Evolutionary conservation across 2,113 vertebrate genomes (phyloP), one percentile per base, ranked within the genome.

Genomic region (Ancistrus triradiatus): DNA sequence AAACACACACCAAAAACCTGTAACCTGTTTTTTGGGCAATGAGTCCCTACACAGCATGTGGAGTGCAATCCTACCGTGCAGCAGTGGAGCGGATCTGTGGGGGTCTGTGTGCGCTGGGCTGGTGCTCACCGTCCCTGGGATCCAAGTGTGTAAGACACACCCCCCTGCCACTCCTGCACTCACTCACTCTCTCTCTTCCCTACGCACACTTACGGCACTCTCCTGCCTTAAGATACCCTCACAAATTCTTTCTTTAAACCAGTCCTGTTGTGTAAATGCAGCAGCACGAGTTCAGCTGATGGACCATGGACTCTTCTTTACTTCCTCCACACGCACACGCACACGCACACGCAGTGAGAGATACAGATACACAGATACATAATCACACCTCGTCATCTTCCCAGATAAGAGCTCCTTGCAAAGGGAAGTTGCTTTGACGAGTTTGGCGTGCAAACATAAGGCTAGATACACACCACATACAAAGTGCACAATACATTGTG

Each of bases 31-130:
- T 25, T 10, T 25, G 7, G 17, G 13, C 15, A 40, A 58, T 2
- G 3, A 22, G 49, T 48, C 44, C 59, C 68, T 24, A 44, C 52
- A 53, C 71, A 74, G 49, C 70, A 66, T 65, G 42, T 33, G 42
- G 33, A 55, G 27, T 19, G 57, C 46, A 72, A 65, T 59, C 74
- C 78, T 79, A 75, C 78, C 78, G 70, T 79, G 61, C 63, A 69
- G 73, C 28, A 53, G 66, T 64, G 68, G 42, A 71, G 67, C 58
- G 51, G 68, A 49, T 57, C 38, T 73, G 64, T 64, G 70, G 70
- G 68, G 78, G 73, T 77, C 68, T 75, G 61, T 64, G 70, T 75
- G 61, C 38, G 59, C 63, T 69, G 63, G 63, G 63, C 66, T 72
- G 59, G 57, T 59, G 67, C 70, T 62, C 61, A 74, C 49, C 22